Base-by-base conservation (phyloP, 2,797 vertebrate species). In the Myripristis jacobus region DNA sequence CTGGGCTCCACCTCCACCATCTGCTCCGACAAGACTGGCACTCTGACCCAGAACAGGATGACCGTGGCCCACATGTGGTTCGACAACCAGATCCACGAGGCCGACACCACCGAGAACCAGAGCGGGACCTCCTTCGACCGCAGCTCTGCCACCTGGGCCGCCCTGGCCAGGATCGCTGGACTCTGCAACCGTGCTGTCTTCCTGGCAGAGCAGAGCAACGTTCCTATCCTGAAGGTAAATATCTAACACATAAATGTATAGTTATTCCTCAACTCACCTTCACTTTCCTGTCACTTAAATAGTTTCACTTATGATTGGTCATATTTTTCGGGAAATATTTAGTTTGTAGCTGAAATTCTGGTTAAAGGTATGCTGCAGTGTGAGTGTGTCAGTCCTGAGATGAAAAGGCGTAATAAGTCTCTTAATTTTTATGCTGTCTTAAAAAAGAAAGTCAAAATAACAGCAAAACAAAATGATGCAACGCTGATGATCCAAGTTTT, bases 151-250 rank as follows among this genome's bases (percentile, higher is more conserved):
- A 97, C 97, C 25, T 99, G 97, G 97, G 77, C 70, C 0, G 92
- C 94, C 16, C 88, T 99, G 73, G 94, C 97, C 29, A 95, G 96
- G 61, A 69, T 99, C 11, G 97, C 97, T 0, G 97, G 96, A 44
- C 95, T 99, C 4, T 99, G 98, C 73, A 99, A 99, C 88, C 94
- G 98, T 0, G 98, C 98, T 0, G 97, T 99, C 68, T 99, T 99
- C 88, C 94, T 98, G 88, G 97, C 98, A 0, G 96, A 94, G 48
- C 97, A 99, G 87, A 86, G 83, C 21, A 95, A 93, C 4, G 34
- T 98, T 7, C 96, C 98, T 19, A 98, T 99, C 59, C 94, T 99
- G 21, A 99, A 99, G 95, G 98, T 98, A 61, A 27, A 3, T 2
- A 5, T 7, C 24, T 5, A 6, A 27, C 18, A 10, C 22, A 52